Evolutionary conservation across 2,888 invertebrate genomes (phyloP), one percentile per base, ranked within the genome.

Genomic region (Volucella inanis): DNA sequence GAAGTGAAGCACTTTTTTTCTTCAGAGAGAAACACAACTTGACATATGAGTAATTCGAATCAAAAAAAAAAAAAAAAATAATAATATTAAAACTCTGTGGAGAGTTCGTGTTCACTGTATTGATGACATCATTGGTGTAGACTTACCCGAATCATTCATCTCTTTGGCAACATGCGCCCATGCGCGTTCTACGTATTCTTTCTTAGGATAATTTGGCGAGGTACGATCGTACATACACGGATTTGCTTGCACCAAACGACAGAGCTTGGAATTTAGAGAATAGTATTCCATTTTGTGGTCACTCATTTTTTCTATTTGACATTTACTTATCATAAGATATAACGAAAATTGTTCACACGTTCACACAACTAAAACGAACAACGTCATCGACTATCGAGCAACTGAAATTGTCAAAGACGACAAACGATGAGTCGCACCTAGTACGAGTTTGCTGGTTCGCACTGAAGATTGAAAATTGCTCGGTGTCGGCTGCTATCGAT

Each of bases 181-280:
- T 39, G 90, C 91, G 43, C 88, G 88, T 41, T 90, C 90, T 55
- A 90, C 89, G 22, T 88, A 88, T 11, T 90, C 89, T 59, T 91
- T 91, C 49, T 89, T 89, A 74, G 90, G 87, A 82, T 90, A 91
- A 59, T 88, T 87, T 1, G 88, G 83, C 81, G 90, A 88, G 15
- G 89, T 89, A 14, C 91, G 90, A 87, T 91, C 91, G 77, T 90
- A 91, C 88, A 91, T 90, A 75, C 90, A 91, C 1, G 91, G 89
- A 87, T 90, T 88, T 49, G 87, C 83, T 49, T 89, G 87, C 41
- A 91, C 90, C 47, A 91, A 75, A 1, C 89, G 89, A 18, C 91
- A 91, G 22, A 91, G 89, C 87, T 90, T 90, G 0, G 89, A 88
- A 76, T 91, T 91, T 10, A 88, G 87, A 59, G 88, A 88, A 45